Conservation (phyloP, 2,888 invertebrate species). For the Pyrrhia umbra region DNA sequence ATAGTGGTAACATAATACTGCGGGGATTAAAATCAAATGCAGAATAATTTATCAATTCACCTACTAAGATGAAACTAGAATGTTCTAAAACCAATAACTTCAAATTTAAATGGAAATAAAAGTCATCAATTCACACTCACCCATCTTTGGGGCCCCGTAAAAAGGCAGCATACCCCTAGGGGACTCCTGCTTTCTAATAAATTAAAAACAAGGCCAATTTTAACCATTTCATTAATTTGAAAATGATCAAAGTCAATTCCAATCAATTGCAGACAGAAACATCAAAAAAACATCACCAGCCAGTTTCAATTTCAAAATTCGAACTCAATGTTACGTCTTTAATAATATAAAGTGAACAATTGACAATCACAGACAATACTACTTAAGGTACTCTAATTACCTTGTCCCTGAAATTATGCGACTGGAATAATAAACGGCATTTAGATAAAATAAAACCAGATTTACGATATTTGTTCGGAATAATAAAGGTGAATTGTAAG, state of each 20-base stretch:
- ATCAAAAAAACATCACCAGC: not conserved
- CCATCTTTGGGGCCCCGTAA: no score
- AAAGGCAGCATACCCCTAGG: no score
- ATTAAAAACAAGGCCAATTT: no score
- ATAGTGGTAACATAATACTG: no score
- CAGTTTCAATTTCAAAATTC: not conserved
- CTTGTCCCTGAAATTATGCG: conserved; percentile 25
- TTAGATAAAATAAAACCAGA: conserved; percentile 44
- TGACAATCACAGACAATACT: conserved; percentile 46
- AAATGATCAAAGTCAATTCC: not conserved
- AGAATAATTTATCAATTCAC: no score
- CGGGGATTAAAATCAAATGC: no score
- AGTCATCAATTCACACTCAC: no score
- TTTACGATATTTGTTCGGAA: conserved; percentile 33
- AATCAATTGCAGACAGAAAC: not conserved
- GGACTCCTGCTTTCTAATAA: no score
- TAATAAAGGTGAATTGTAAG: conserved; percentile 24
- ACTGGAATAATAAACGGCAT: conserved; percentile 47
- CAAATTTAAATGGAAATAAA: no score
- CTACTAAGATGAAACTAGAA: no score
- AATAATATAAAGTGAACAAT: conserved; percentile 44
- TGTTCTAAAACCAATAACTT: no score
- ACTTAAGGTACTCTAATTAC: conserved; percentile 50
- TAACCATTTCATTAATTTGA: no score
- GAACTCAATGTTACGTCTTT: not conserved